phyloP scores from a whole-genome alignment of 2,113 vertebrate genomes.

The Rhinoptilus africanus region DNA sequence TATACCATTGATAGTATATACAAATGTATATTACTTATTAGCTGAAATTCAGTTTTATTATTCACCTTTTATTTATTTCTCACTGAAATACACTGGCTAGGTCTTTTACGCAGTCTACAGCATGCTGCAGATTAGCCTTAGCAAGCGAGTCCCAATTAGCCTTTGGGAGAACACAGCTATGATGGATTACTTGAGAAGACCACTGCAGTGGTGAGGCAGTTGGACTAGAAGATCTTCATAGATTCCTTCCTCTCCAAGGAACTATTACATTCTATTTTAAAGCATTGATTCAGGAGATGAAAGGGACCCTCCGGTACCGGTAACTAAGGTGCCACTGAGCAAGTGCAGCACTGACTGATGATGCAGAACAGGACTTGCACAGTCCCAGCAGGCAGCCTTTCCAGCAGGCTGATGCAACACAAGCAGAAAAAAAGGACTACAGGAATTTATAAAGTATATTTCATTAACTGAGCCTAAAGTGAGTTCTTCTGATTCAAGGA shows the following conservation, averaged over 20 bases:
- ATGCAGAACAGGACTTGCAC: not conserved
- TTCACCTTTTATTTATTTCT: not conserved
- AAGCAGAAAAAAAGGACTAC: not conserved
- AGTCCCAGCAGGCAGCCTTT: not conserved
- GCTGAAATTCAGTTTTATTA: not conserved
- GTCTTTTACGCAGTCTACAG: not conserved
- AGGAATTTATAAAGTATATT: not conserved
- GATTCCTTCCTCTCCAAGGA: not conserved
- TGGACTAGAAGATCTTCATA: not conserved
- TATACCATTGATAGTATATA: not conserved
- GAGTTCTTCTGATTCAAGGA: not conserved
- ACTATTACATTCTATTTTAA: not conserved
- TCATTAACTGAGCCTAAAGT: not conserved
- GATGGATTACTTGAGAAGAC: not conserved
- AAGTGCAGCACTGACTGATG: not conserved
- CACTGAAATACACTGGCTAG: not conserved
- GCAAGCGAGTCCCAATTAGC: not conserved
- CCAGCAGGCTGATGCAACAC: not conserved
- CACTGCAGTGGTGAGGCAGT: not conserved
- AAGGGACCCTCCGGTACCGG: rapidly evolving
- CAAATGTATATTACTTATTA: not conserved
- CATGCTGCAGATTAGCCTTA: not conserved
- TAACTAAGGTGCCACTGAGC: not conserved
- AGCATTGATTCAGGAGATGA: not conserved
- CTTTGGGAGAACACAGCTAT: not conserved